Evolutionary conservation across 2,113 vertebrate genomes (phyloP).

Genomic region (Leptodactylus fuscus): DNA sequence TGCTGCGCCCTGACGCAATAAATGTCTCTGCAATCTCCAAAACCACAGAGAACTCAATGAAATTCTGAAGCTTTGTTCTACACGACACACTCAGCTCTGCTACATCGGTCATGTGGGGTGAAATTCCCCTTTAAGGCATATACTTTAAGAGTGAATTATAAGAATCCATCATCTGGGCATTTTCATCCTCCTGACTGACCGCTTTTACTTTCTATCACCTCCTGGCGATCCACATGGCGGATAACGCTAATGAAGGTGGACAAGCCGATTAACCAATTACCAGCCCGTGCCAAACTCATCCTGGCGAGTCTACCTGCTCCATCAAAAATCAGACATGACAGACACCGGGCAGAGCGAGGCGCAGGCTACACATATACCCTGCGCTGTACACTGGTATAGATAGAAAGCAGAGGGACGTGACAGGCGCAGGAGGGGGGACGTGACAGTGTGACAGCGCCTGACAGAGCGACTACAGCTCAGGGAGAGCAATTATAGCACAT

Average conservation of each 20-base stretch:
- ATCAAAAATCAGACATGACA: background rate
- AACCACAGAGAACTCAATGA: background rate
- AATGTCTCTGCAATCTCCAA: no score
- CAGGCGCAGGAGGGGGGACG: no score
- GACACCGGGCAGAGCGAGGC: background rate
- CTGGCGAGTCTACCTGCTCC: background rate
- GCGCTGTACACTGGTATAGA: background rate
- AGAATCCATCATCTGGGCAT: background rate
- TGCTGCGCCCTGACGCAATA: no score
- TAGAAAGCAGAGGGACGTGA: no score
- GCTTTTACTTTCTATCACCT: background rate
- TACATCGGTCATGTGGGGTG: background rate
- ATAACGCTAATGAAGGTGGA: background rate
- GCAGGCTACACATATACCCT: background rate
- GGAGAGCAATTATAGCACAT: no score
- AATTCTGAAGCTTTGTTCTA: no score
- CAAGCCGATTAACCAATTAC: constrained; percentile 25
- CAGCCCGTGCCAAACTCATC: background rate
- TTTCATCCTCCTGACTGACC: background rate
- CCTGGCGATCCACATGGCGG: background rate
- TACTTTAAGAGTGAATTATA: no score
- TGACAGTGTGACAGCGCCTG: background rate
- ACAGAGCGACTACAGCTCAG: background rate
- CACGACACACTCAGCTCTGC: background rate
- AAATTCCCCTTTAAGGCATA: no score